Evolutionary conservation across 2,888 invertebrate species (phyloP), one percentile per base, ranked within the genome.

Genomic region (Holacanthella duospinosa): DNA sequence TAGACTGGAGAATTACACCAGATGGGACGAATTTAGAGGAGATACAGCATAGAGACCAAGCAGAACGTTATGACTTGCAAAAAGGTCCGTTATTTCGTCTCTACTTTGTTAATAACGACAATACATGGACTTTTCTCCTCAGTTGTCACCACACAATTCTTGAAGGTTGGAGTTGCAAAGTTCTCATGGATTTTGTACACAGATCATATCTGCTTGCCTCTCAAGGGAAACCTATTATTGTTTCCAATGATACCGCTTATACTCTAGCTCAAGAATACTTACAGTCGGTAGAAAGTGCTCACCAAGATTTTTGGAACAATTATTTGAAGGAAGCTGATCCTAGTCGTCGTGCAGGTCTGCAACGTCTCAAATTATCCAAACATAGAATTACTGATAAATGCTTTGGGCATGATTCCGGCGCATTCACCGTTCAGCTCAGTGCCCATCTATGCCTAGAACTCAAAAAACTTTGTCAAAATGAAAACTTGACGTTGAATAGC

Each of bases 61-160:
- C 26, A 26, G 27, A 48, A 16, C n/a, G 6, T 9, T 62, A 58
- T 27, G 9, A 28, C 21, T 43, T 63, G 36, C 29, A 53, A 25
- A 24, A 26, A 2, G 63, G 59, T 2, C 19, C 4, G 16, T 43
- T 63, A 25, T 63, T 63, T 25, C 16, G 63, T 12, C 2, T 63
- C 3, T 43, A 48, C 27, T 43, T 63, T 2, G 19, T 60, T 21
- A 24, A 55, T 26, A 21, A 9, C 9, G 21, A 53, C n/a, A 54
- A 29, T 4, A 3, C 16, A 16, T 60, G 6, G n/a, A 48, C 27
- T 2, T 25, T 59, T 16, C 3, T 63, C 19, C 54, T 63, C 59
- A 63, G 63, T 27, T 63, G 44, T 48, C 59, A 63, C 29, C 63
- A 63, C 27, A 26, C 29, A 9, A 60, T 63, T n/a, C 3, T 63